Evolutionary conservation across 1,140 invertebrate species (phyloP), one percentile per base, ranked within the genome.

Genomic region (Acromyrmex heyeri): DNA sequence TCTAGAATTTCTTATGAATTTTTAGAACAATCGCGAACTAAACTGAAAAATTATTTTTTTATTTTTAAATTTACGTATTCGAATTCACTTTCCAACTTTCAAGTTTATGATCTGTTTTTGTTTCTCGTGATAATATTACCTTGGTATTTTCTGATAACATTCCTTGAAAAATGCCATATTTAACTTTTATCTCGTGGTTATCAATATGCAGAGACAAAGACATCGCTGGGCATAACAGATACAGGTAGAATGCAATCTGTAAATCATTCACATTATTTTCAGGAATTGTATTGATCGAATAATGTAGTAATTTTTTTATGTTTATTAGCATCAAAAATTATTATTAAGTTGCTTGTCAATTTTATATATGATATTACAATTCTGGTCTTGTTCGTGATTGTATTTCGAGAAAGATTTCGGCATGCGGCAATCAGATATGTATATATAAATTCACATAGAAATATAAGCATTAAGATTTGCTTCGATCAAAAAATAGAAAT

Each of bases 161-260:
- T 6, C 34, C n/a, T 61, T 7, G 18, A 18, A 89, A 76, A 50
- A 55, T 55, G 14, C 12, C 53, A 75, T 53, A 38, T 77, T 90
- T 86, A 21, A 61, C 24, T 67, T 16, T 89, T 89, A 86, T 89
- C 86, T 85, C 3, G 0, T 6, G n/a, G 50, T 89, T 86, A 87
- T 90, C 85, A 57, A 24, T 24, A 44, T 14, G 1, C 16, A n/a
- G 2, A 3, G 27, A 48, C 69, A 24, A 38, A 16, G 30, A 8
- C 18, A 5, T 76, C 69, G 55, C 2, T 34, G 27, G 27, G 12
- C 38, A 38, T 38, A 12, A 55, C 27, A 4, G 48, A 59, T 50
- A 18, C 10, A n/a, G 8, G 1, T 18, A 64, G 8, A 64, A 64
- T 34, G 6, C 27, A n/a, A 12, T 14, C 8, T 12, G 6, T 38